Conservation (phyloP, 2,797 vertebrate genomes). For the Chloroceryle inda region DNA sequence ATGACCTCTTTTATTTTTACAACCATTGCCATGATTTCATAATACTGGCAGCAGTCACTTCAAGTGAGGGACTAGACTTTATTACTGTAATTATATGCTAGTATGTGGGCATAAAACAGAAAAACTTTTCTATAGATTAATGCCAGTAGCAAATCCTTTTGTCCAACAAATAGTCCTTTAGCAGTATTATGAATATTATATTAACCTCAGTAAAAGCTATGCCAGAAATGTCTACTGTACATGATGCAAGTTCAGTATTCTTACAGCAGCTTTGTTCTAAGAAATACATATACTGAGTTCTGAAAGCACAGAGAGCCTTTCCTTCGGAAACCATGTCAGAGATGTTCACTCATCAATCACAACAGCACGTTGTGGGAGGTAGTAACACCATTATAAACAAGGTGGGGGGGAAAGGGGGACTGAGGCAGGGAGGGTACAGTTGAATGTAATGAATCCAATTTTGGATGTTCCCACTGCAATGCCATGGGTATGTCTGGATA, state of each 20-base stretch:
- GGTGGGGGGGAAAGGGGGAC: not conserved
- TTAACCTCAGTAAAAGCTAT: slow-evolving; percentile 64
- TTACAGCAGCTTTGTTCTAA: slow-evolving; percentile 48
- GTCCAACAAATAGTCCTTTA: slow-evolving; percentile 75
- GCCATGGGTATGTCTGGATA: not conserved
- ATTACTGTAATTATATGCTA: slow-evolving; percentile 84
- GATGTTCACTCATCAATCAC: not conserved
- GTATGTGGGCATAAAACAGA: slow-evolving; percentile 83
- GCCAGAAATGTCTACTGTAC: slow-evolving; percentile 55
- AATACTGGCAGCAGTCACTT: slow-evolving; percentile 81
- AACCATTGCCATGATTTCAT: slow-evolving; percentile 85
- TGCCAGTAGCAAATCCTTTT: slow-evolving; percentile 81
- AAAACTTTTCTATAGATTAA: slow-evolving; percentile 82
- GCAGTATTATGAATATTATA: slow-evolving; percentile 75
- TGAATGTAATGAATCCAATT: not conserved
- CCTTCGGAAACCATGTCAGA: not conserved
- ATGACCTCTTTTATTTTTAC: slow-evolving; percentile 86
- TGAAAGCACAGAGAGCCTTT: not conserved
- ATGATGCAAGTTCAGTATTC: not conserved
- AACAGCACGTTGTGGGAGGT: accelerated
- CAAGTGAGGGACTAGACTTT: slow-evolving; percentile 77
- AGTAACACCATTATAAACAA: not conserved
- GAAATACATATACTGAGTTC: not conserved
- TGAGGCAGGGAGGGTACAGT: not conserved
- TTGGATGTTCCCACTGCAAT: not conserved